phyloP scores from a whole-genome alignment of 1,140 invertebrate genomes.

The Ceratoteleas bidentatus region DNA sequence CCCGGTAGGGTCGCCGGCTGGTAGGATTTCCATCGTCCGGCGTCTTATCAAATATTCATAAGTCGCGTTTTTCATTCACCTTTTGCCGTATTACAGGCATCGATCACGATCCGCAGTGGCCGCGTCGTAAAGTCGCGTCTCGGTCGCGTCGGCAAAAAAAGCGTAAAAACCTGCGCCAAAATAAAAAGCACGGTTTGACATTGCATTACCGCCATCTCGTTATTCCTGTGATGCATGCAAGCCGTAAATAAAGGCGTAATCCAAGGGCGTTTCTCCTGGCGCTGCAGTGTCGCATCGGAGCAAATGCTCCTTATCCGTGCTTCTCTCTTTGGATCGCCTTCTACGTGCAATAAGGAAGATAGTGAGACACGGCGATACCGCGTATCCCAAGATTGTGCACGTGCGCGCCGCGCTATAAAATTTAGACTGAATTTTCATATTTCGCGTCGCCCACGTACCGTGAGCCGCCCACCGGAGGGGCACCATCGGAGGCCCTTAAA shows the following conservation, averaged over 20 bases:
- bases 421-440: constrained; percentile 70
- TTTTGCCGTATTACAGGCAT: constrained; percentile 62
- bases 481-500: constrained; percentile 13
- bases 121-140: constrained; percentile 52
- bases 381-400: constrained; percentile 64
- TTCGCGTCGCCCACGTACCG: constrained; percentile 61
- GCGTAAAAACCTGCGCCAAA: constrained; percentile 54
- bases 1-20: constrained; percentile 34
- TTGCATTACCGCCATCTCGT: constrained; percentile 66
- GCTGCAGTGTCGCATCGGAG: constrained; percentile 54
- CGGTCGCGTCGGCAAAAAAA: constrained; percentile 27
- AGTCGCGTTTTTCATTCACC: constrained; percentile 51
- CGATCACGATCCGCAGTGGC: constrained; percentile 51
- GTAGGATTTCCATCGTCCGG: constrained; percentile 53
- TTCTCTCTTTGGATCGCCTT: constrained; percentile 63
- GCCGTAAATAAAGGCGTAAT: constrained; percentile 67
- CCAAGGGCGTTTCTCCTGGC: constrained; percentile 63
- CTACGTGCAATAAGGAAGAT: constrained; percentile 67
- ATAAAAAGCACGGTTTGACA: constrained; percentile 65
- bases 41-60: constrained; percentile 66
- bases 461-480: constrained; percentile 45
- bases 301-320: constrained; percentile 62
- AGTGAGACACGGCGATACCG: constrained; percentile 50
- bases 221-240: constrained; percentile 68
- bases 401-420: constrained; percentile 64